Evolutionary conservation across 2,797 vertebrate species (phyloP).

Genomic region (Betta splendens): DNA sequence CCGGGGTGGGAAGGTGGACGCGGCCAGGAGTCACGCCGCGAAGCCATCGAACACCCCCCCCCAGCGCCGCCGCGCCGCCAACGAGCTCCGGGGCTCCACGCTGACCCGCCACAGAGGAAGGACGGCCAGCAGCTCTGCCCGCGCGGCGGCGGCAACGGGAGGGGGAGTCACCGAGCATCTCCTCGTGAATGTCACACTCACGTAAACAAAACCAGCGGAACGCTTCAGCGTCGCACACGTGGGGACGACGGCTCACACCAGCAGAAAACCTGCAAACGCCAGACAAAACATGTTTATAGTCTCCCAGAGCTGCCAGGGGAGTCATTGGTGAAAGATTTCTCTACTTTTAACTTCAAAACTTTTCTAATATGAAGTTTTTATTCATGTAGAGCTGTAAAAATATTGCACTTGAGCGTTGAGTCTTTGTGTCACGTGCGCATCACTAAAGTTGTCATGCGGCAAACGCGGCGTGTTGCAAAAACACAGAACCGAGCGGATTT

Average conservation of each 20-base stretch:
- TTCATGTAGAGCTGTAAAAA: neutral
- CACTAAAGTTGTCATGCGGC: constrained; percentile 1
- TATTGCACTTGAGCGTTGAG: neutral
- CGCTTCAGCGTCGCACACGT: constrained; percentile 6
- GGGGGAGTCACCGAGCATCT: constrained; percentile 53
- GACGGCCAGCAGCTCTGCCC: constrained; percentile 67
- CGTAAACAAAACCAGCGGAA: constrained; percentile 50
- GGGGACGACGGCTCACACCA: neutral
- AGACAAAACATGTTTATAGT: neutral
- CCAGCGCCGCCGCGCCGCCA: constrained; percentile 72
- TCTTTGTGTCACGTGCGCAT: constrained; percentile 6
- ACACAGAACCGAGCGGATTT: too few species aligned
- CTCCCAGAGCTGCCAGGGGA: neutral
- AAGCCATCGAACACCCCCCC: constrained; percentile 71
- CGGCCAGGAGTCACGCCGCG: constrained; percentile 63
- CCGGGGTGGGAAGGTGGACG: constrained; percentile 54
- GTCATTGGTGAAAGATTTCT: neutral
- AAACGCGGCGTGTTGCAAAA: constrained; percentile 6
- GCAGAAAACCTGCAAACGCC: constrained; percentile 7
- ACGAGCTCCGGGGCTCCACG: constrained; percentile 59
- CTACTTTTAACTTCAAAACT: constrained; percentile 8
- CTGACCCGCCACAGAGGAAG: constrained; percentile 70
- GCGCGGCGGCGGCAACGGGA: constrained; percentile 27
- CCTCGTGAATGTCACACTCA: constrained; percentile 65
- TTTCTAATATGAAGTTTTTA: constrained; percentile 11